Evolutionary conservation across 2,888 invertebrate species (phyloP).

Genomic region (Megaustenia siamemsis): DNA sequence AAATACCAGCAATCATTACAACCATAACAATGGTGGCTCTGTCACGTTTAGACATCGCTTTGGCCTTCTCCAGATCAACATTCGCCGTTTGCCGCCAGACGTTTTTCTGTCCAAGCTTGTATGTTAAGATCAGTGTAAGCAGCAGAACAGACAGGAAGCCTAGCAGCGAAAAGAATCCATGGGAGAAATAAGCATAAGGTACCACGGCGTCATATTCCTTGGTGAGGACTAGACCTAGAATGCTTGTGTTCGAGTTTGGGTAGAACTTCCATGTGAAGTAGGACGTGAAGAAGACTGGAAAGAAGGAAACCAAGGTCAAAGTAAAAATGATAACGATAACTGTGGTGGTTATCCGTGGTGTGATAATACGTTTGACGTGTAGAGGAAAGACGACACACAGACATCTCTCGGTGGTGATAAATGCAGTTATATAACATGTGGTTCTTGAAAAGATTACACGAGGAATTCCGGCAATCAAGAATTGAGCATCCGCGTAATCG

Average conservation of each 20-base stretch:
- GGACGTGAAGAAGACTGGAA: neutral
- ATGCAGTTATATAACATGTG: neutral
- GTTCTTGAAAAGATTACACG: neutral
- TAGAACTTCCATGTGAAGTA: neutral
- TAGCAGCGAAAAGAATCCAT: neutral
- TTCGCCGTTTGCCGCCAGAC: neutral
- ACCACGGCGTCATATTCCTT: too few species aligned
- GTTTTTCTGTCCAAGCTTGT: neutral
- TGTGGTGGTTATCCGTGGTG: neutral
- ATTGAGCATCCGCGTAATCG: neutral
- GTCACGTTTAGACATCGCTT: neutral
- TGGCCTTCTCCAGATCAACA: neutral
- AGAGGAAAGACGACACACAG: neutral
- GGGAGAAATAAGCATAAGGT: neutral
- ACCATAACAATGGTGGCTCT: neutral
- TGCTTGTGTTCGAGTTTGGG: neutral
- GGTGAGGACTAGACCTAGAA: neutral
- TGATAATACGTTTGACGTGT: slow-evolving; percentile 4
- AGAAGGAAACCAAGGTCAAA: neutral
- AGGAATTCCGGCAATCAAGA: neutral
- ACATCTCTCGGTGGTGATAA: too few species aligned
- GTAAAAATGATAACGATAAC: neutral
- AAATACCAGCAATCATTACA: neutral
- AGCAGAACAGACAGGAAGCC: neutral
- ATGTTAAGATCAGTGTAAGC: neutral